Evolutionary conservation across 2,113 vertebrate species (phyloP).

Genomic region (Pteruthius melanotis): DNA sequence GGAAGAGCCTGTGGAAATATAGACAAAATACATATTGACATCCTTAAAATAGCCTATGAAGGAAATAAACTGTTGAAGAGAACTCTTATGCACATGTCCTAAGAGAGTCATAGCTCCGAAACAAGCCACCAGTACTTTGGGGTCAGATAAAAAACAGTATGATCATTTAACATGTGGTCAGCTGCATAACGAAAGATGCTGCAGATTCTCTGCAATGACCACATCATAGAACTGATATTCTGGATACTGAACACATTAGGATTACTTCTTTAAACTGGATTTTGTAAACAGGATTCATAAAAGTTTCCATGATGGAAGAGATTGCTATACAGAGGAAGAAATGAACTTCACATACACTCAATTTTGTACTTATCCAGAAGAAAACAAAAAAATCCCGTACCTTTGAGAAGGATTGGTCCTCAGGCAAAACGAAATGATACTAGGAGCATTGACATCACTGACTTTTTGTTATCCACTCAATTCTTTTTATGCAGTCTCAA

Average conservation of each 20-base stretch:
- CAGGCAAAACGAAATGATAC: not conserved
- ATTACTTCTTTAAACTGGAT: not conserved
- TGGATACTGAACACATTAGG: not conserved
- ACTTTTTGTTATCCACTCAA: not conserved
- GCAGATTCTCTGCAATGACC: not conserved
- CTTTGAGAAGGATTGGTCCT: not conserved
- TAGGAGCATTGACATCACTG: not conserved
- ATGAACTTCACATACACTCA: not conserved
- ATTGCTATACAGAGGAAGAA: not conserved
- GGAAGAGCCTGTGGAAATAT: not conserved
- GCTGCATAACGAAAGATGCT: not conserved
- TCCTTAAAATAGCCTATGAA: conserved; percentile 16
- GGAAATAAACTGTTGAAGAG: not conserved
- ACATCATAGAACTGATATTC: not conserved
- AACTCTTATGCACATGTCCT: not conserved
- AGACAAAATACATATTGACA: not conserved
- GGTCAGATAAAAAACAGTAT: not conserved
- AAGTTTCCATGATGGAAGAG: not conserved
- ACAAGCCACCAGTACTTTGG: not conserved
- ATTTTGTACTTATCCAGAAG: not conserved
- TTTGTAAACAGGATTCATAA: not conserved
- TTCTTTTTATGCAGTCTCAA: not conserved
- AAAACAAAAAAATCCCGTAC: not conserved
- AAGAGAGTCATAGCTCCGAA: not conserved
- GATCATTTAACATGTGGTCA: not conserved